These are phyloP conservation scores for Aphis gossypii DNA, from an alignment of 1,140 invertebrate species.

Conservation along the genomic window DNA sequence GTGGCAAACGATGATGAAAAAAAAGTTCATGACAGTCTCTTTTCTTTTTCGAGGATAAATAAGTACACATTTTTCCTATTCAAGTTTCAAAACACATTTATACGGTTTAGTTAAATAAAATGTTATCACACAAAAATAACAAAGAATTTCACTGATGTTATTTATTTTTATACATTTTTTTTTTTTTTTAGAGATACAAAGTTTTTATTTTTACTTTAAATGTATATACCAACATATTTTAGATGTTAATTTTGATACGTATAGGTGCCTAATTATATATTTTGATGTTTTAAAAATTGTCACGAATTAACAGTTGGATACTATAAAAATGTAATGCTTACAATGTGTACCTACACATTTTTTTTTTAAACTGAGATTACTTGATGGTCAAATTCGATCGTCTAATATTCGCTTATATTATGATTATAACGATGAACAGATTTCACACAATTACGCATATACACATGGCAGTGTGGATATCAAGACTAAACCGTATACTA, in stretches of 20 bases:
- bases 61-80: not conserved
- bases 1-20: not conserved
- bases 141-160: not conserved
- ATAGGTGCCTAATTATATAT: not conserved
- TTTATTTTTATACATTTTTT: too few relatives aligned
- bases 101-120: not conserved
- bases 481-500: not conserved
- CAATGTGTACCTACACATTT: not conserved
- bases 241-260: too few relatives aligned
- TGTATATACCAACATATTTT: not conserved
- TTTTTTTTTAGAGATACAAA: too few relatives aligned
- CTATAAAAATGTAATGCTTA: not conserved
- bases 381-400: not conserved
- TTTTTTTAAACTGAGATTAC: not conserved
- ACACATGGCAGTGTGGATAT: not conserved
- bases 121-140: not conserved
- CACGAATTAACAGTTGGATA: not conserved
- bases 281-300: not conserved
- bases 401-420: not conserved
- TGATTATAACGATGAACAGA: not conserved
- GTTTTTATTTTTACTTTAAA: not conserved
- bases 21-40: not conserved
- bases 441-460: not conserved
- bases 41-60: not conserved
- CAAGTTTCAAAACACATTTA: not conserved